phyloP scores from a whole-genome alignment of 2,888 invertebrate species.

The Noctua comes region DNA sequence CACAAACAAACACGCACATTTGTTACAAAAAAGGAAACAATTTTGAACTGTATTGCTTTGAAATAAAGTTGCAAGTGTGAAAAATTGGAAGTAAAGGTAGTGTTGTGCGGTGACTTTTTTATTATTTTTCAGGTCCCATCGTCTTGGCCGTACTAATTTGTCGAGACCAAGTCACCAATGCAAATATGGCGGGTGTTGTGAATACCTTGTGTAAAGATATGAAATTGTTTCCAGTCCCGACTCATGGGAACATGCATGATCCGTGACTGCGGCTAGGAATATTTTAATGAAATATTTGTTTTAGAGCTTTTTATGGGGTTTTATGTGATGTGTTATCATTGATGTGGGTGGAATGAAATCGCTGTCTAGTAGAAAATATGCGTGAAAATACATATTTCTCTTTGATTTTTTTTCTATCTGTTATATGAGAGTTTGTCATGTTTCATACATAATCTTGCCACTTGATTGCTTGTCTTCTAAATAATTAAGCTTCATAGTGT shows the following conservation, averaged over 20 bases:
- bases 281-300: conserved; percentile 64
- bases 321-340: conserved; percentile 19
- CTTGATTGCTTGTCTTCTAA: background rate
- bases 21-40: conserved; percentile 15
- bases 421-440: background rate
- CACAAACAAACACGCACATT: conserved; percentile 55
- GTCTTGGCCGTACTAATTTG: conserved; percentile 84
- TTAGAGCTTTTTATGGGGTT: conserved; percentile 49
- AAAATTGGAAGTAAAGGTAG: conserved; percentile 45
- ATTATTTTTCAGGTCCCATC: conserved; percentile 79
- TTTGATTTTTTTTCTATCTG: background rate
- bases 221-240: conserved; percentile 86
- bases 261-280: conserved; percentile 59
- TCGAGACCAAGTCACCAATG: conserved; percentile 87
- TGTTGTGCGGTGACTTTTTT: conserved; percentile 71
- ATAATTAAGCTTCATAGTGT: no score
- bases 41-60: conserved; percentile 55
- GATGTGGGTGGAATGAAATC: conserved; percentile 16
- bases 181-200: conserved; percentile 86
- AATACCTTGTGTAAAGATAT: conserved; percentile 88
- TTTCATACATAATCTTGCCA: background rate
- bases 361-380: background rate
- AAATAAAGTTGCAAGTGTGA: conserved; percentile 41
- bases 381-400: background rate
- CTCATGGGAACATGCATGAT: conserved; percentile 82